These are phyloP conservation scores for Drosophila bifasciata DNA, from an alignment of 1,140 invertebrate species.

Conservation along the genomic window DNA sequence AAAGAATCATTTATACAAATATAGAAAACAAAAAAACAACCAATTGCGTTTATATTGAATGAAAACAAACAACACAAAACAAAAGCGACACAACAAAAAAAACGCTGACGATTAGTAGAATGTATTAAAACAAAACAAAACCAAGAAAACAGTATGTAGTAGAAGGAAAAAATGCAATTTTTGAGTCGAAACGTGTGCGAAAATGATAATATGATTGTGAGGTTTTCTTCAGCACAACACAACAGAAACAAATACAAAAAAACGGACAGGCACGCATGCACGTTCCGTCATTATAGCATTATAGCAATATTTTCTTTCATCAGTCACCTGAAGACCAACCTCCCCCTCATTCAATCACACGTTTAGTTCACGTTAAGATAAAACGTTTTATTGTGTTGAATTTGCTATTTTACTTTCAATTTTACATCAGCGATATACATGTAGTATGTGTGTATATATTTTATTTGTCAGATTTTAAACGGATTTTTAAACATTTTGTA, in stretches of 20 bases:
- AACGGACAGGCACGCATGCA: constrained; percentile 17
- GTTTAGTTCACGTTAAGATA: neutral
- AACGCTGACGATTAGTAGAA: too few species aligned
- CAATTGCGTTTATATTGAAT: constrained; percentile 73
- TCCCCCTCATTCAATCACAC: too few species aligned
- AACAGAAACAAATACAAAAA: constrained; percentile 19
- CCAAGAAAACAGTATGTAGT: constrained; percentile 24
- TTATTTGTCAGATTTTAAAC: constrained; percentile 3
- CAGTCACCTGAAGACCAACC: too few species aligned
- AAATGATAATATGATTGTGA: constrained; percentile 13
- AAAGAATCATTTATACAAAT: constrained; percentile 76
- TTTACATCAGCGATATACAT: neutral
- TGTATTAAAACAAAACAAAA: constrained; percentile 16
- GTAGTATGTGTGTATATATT: neutral
- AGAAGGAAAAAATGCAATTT: constrained; percentile 57
- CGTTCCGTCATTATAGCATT: constrained; percentile 1
- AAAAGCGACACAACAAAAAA: constrained; percentile 9
- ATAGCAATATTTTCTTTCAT: too few species aligned
- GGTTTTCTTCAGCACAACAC: constrained; percentile 26
- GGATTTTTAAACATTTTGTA: constrained; percentile 19
- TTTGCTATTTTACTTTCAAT: constrained; percentile 2
- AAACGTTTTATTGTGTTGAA: neutral
- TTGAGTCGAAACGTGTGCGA: constrained; percentile 13
- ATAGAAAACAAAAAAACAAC: constrained; percentile 52
- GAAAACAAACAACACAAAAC: too few species aligned